Evolutionary conservation across 2,797 vertebrate genomes (phyloP), one percentile per base, ranked within the genome.

Genomic region (Oreonectes daqikongensis): DNA sequence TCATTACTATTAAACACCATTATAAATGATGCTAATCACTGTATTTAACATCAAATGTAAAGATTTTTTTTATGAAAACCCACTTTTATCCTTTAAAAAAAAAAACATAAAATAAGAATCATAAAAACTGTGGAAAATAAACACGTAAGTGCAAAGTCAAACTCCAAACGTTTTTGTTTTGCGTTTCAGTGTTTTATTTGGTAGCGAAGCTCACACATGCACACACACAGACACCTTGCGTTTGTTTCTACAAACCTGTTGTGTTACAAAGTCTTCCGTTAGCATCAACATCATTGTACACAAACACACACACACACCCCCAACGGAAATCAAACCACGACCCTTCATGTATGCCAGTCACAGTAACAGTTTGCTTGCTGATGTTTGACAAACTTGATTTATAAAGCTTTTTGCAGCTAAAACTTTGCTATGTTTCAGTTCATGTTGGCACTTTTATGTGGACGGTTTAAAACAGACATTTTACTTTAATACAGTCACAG

Each of bases 401-500:
- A 26, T 14, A 26, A 26, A 55, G 11, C 22, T 5, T 26, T 55
- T 55, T 22, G 22, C 12, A 14, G n/a, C 9, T 52, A 52, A 20
- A 52, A 12, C 50, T 52, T 12, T 22, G 10, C 3, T 3, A 53
- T 24, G 14, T 20, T 59, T 28, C 65, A 26, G 40, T 26, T 35
- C 35, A 22, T 40, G 50, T 70, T 70, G 68, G 68, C 52, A 70
- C 68, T 18, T 52, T 18, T 55, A 8, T 69, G 30, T 53, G 72
- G 46, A 53, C 1, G 32, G 22, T 64, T 53, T 32, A 35, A 22
- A 52, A 26, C 44, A 61, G 0, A 46, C 18, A 20, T n/a, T 53
- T n/a, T 0, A 22, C 12, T 48, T 61, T 22, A 1, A 61, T 7
- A 18, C 38, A 48, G 10, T 24, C 12, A 71, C 53, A 71, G 10